Evolutionary conservation across 2,113 vertebrate species (phyloP).

Genomic region (Xiphophorus couchianus): DNA sequence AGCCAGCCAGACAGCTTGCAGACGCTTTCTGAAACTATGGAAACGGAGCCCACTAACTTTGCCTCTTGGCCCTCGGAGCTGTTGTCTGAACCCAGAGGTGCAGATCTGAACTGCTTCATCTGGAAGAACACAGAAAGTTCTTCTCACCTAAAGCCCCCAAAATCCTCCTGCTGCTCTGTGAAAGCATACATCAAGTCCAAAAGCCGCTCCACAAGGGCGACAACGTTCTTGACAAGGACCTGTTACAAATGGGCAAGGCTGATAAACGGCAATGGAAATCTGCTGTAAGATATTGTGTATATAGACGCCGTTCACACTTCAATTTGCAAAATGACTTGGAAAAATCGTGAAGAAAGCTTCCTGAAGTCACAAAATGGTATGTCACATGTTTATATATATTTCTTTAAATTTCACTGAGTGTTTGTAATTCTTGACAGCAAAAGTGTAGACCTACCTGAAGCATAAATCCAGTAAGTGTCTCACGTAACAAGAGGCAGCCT

Average conservation of each 20-base stretch:
- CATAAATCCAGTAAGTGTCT: conserved; percentile 45
- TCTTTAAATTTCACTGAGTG: not conserved
- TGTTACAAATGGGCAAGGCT: conserved; percentile 6
- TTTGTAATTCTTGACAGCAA: not conserved
- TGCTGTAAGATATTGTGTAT: not conserved
- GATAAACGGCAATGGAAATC: conserved; percentile 7
- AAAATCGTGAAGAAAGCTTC: not conserved
- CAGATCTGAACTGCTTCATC: not conserved
- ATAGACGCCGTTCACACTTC: not conserved
- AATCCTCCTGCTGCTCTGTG: not conserved
- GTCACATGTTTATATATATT: not conserved
- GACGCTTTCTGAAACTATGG: not conserved
- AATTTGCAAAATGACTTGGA: not conserved
- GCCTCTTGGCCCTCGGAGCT: not conserved
- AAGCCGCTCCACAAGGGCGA: conserved; percentile 11
- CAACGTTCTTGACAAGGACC: conserved; percentile 17
- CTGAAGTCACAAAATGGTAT: conserved; percentile 3
- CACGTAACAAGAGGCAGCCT: conserved; percentile 57
- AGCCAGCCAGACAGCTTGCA: not conserved
- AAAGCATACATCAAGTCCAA: conserved; percentile 18
- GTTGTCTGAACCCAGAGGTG: not conserved
- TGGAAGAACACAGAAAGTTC: conserved; percentile 10
- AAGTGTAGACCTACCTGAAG: conserved; percentile 58
- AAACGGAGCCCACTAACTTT: not conserved
- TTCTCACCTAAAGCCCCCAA: not conserved